A percentile compares a stretch with the other conserved stretches of the same genome.
phyloP scores from a whole-genome alignment of 2,888 invertebrate species.

The Byasa hedistus region DNA sequence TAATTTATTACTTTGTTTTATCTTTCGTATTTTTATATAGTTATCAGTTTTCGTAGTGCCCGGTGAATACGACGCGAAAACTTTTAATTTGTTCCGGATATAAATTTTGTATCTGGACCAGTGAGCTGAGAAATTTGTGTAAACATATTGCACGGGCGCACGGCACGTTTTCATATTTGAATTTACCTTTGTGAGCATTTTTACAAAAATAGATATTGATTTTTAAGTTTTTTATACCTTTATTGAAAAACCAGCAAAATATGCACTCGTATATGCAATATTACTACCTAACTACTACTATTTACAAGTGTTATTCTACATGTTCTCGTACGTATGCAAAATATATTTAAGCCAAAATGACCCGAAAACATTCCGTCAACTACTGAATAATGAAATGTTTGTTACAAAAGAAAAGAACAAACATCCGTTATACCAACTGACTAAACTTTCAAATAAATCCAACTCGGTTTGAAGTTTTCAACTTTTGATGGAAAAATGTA shows the following conservation, averaged over 20 bases:
- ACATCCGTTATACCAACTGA: conserved; percentile 7
- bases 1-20: neutral
- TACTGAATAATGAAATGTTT: neutral
- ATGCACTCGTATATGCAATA: no score
- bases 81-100: conserved; percentile 27
- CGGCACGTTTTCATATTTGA: conserved; percentile 7
- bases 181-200: neutral
- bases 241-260: no score
- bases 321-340: neutral
- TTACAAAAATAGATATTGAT: neutral
- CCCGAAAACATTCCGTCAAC: neutral
- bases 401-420: neutral
- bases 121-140: conserved; percentile 27
- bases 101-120: conserved; percentile 23
- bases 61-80: conserved; percentile 19
- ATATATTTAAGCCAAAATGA: neutral
- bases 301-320: no score
- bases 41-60: conserved; percentile 14
- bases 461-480: conserved; percentile 24
- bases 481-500: conserved; percentile 70
- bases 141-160: conserved; percentile 21
- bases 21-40: conserved; percentile 13
- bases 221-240: neutral
- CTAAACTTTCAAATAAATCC: conserved; percentile 23
- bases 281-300: no score